Percentiles rank a stretch among this genome's conserved stretches.
Evolutionary conservation across 1,140 invertebrate genomes (phyloP).

Genomic region (Zaprionus vittiger): DNA sequence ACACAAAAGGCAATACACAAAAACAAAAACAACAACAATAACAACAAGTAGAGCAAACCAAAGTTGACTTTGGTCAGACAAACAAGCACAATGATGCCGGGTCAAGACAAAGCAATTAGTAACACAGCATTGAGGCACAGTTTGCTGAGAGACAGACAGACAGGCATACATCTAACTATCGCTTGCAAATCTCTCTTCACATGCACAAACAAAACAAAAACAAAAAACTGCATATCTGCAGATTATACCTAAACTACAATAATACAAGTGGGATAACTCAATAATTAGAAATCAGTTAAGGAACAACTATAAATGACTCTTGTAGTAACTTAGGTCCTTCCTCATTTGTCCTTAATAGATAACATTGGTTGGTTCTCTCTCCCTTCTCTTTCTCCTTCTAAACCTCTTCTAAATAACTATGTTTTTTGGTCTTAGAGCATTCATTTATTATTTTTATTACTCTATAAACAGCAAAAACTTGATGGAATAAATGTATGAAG

Average conservation of each 20-base stretch:
- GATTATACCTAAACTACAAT: not conserved
- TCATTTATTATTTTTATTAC: too few species aligned
- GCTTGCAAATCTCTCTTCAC: not conserved
- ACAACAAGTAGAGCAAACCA: constrained; percentile 22
- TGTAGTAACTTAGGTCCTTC: not conserved
- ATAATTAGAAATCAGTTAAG: too few species aligned
- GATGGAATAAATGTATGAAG: too few species aligned
- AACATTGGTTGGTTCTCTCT: too few species aligned
- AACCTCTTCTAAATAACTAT: too few species aligned
- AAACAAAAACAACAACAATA: constrained; percentile 40
- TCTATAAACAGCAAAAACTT: too few species aligned
- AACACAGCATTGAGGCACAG: constrained; percentile 11
- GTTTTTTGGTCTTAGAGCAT: too few species aligned
- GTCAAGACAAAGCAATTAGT: constrained; percentile 39
- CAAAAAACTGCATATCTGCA: not conserved
- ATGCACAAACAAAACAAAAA: not conserved
- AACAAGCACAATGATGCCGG: constrained; percentile 31
- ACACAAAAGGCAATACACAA: constrained; percentile 48
- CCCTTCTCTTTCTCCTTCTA: too few species aligned
- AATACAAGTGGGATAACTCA: not conserved
- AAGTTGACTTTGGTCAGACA: constrained; percentile 28
- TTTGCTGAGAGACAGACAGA: not conserved
- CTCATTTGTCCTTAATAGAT: not conserved
- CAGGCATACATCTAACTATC: not conserved
- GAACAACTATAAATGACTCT: not conserved